These are phyloP conservation scores for Cephus pygmeus DNA, from an alignment of 2,888 invertebrate genomes.

Conservation along the genomic window DNA sequence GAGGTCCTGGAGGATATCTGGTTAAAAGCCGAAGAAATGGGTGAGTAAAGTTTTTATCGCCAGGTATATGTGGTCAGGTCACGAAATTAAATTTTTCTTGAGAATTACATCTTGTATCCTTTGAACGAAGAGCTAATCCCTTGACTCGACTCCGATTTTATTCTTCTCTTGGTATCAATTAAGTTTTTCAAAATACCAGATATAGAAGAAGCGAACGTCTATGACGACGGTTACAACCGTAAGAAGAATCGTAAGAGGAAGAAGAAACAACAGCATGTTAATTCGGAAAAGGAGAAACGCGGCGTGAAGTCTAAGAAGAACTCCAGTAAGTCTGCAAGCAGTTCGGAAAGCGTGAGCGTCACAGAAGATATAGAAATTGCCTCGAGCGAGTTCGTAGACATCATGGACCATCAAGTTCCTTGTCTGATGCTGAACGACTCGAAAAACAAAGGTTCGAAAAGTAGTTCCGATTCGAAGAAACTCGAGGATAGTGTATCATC, in stretches of 20 bases:
- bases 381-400: conserved; percentile 29
- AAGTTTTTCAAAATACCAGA: conserved; percentile 51
- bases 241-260: conserved; percentile 65
- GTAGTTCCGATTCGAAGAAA: background rate
- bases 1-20: conserved; percentile 83
- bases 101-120: background rate
- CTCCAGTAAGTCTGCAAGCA: conserved; percentile 13
- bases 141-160: background rate
- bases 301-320: conserved; percentile 47
- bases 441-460: conserved; percentile 22
- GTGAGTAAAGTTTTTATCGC: conserved; percentile 51
- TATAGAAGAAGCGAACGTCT: conserved; percentile 68
- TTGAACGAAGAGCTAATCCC: background rate
- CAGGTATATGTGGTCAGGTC: background rate
- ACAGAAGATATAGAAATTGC: conserved; percentile 15
- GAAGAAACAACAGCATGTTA: conserved; percentile 39
- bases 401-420: conserved; percentile 35
- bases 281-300: conserved; percentile 38
- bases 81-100: background rate
- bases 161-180: background rate
- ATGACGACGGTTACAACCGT: conserved; percentile 69
- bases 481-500: conserved; percentile 6
- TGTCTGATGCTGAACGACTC: conserved; percentile 35
- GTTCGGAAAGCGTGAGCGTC: conserved; percentile 12
- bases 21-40: conserved; percentile 84